phyloP scores from a whole-genome alignment of 2,113 vertebrate species.

The Chionomys nivalis region DNA sequence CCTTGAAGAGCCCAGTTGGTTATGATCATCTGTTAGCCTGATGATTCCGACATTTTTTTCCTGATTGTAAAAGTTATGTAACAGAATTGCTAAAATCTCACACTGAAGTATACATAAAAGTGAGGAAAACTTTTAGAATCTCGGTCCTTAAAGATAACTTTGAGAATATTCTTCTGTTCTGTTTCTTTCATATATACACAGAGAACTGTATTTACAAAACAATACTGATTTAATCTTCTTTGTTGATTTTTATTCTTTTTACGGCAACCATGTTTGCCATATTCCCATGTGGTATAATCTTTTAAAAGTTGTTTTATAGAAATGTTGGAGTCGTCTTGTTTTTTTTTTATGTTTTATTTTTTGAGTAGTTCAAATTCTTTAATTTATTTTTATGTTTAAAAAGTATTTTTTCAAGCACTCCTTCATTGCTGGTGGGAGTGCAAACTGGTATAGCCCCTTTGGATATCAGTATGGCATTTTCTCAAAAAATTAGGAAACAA shows the following conservation, averaged over 20 bases:
- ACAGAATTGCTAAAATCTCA: not conserved
- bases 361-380: not conserved
- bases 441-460: too few species aligned
- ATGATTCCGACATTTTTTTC: not conserved
- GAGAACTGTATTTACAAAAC: not conserved
- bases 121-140: not conserved
- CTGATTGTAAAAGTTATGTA: not conserved
- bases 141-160: not conserved
- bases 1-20: too few species aligned
- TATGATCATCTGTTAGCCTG: rapidly evolving
- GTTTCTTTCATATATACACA: not conserved
- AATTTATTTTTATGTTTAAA: not conserved
- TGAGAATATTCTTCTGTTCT: not conserved
- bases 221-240: not conserved
- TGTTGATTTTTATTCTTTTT: not conserved
- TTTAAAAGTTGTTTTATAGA: not conserved
- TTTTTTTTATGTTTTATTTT: not conserved
- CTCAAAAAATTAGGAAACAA: too few species aligned
- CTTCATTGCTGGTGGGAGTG: too few species aligned
- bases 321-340: not conserved
- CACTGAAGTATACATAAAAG: not conserved
- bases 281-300: not conserved
- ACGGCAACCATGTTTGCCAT: not conserved
- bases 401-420: not conserved
- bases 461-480: too few species aligned